phyloP scores from a whole-genome alignment of 2,797 vertebrate genomes.

The Mormyrops boulengeri region DNA sequence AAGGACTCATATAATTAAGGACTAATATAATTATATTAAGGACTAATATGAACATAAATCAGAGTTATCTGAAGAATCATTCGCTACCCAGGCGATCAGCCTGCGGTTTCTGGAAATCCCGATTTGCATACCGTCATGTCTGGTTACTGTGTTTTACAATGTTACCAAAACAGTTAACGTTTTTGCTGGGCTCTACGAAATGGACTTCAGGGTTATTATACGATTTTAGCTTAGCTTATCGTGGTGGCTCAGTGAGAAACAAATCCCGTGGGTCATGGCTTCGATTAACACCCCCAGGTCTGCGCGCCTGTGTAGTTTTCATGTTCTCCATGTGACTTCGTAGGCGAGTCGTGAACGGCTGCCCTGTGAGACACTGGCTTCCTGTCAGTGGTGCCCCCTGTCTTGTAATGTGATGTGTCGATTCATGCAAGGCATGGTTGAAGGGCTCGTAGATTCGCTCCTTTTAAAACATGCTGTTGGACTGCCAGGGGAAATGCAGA shows the following conservation, averaged over 20 bases:
- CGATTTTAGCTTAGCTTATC: not conserved
- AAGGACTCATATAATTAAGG: not conserved
- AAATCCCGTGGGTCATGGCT: not conserved
- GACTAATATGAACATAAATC: not conserved
- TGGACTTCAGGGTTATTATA: not conserved
- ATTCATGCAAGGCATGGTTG: not conserved
- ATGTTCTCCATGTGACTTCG: not conserved
- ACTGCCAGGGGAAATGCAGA: not conserved
- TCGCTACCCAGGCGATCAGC: not conserved
- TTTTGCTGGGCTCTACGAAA: not conserved
- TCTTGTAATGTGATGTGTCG: not conserved
- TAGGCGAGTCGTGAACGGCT: not conserved
- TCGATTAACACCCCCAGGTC: not conserved
- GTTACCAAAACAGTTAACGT: not conserved
- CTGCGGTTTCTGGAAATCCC: constrained; percentile 10
- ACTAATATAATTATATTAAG: not conserved
- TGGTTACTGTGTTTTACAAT: not conserved
- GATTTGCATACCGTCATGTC: constrained; percentile 19
- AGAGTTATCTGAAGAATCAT: not conserved
- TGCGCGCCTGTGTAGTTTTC: not conserved
- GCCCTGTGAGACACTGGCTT: not conserved
- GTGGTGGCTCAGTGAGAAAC: not conserved
- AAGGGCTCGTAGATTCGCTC: not conserved
- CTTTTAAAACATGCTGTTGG: not conserved
- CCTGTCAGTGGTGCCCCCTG: not conserved